Base-by-base conservation (phyloP, 2,797 vertebrate genomes). In the Dermochelys coriacea region DNA sequence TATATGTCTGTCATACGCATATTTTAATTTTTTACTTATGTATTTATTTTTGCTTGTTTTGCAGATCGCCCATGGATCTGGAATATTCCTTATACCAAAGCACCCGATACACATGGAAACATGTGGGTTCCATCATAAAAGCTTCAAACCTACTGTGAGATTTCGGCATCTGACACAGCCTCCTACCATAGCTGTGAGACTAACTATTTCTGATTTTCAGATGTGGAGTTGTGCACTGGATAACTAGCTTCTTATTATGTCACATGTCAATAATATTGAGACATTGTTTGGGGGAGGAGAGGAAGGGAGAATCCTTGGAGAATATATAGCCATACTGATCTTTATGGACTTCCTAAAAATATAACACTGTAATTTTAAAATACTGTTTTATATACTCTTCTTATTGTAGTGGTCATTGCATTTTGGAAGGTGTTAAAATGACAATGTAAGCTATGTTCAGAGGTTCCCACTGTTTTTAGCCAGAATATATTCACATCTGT, bases 21-120 rank as follows among this genome's bases (percentile, higher is more conserved):
- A 31, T 57, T 93, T 84, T 93, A n/a, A 64, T 12, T 71, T 49
- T 27, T n/a, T 51, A 31, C 23, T 47, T 85, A 45, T 85, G 19
- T 80, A 12, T 68, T 77, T 47, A n/a, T 75, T 12, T 90, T 86
- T 41, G 41, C 51, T 80, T 92, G 29, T 82, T 85, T 96, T 92
- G 92, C 98, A 99, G 99, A 99, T 98, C 98, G 98, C 29, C 99
- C 99, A 0, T 99, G 99, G 99, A 99, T 99, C 97, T 99, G 99
- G 99, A 99, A 99, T 96, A 99, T 99, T 97, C 99, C 99, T 45
- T 98, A 99, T 94, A 98, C 93, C 82, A 98, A 99, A 49, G 99
- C 98, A 15, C 99, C 99, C 2, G 99, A 99, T 96, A 99, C 98
- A 14, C 99, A 99, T 19, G 99, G 99, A 93, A 99, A 99, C 95